Evolutionary conservation across 2,113 vertebrate species (phyloP), one percentile per base, ranked within the genome.

Genomic region (Bambusicola thoracicus): DNA sequence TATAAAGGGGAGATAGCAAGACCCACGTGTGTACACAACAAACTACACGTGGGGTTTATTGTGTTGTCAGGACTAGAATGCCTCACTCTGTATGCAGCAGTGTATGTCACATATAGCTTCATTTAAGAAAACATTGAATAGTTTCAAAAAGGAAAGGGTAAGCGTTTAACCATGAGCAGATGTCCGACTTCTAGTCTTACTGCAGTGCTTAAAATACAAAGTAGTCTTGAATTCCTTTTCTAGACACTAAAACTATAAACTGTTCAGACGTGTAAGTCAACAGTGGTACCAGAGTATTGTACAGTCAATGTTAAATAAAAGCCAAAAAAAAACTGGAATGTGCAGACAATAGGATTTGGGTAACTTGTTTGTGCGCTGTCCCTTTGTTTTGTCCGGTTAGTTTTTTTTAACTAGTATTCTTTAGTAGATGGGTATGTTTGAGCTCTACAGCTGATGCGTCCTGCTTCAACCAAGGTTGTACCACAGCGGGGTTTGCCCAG

Each of bases 281-380:
- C 91, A 81, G 94, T 97, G 97, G 93, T 96, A 97, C 96, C 95
- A 85, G 96, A 97, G 93, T 97, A 94, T 97, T 98, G 96, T 98
- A 97, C 96, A 98, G 97, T 97, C 95, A 93, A 89, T 97, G 96
- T 97, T 98, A 95, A 97, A 97, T 97, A 97, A 97, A 98, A 97
- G 97, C 97, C 98, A 97, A 98, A 56, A 56, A 53, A 98, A 53
- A 98, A 98, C 97, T 98, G 98, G 98, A 98, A 98, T 97, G 97
- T 98, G 98, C 97, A 97, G 97, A 97, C 93, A 89, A 88, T 95
- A 97, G 96, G 93, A 95, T 97, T 96, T 95, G 95, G 96, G 95
- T 97, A 95, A 97, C 96, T 97, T 90, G 97, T 97, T 97, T 89
- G 97, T 97, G 96, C 85, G 77, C 91, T 97, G 94, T 97, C 96